Evolutionary conservation across 2,113 vertebrate species (phyloP).

Genomic region (Dromiciops gliroides): DNA sequence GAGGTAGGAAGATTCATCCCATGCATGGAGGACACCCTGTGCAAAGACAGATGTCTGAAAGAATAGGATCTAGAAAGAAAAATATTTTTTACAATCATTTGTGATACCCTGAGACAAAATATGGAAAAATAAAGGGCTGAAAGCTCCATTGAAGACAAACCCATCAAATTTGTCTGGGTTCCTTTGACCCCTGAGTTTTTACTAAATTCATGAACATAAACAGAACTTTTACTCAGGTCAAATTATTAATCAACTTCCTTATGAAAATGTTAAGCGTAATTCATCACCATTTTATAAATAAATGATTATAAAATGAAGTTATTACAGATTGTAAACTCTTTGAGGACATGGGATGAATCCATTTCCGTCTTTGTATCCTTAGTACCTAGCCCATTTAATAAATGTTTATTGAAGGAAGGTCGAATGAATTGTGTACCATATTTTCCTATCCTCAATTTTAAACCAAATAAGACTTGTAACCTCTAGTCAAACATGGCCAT

Average conservation of each 20-base stretch:
- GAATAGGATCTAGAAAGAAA: too few relatives aligned
- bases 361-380: background rate
- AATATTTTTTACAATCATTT: too few relatives aligned
- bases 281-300: background rate
- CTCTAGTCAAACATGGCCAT: background rate
- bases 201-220: background rate
- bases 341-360: background rate
- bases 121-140: background rate
- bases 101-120: background rate
- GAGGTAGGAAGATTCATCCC: too few relatives aligned
- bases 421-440: background rate
- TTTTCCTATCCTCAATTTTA: background rate
- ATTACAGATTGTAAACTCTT: background rate
- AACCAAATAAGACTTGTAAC: background rate
- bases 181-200: background rate
- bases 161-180: background rate
- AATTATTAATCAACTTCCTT: background rate
- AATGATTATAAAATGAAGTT: background rate
- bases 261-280: background rate
- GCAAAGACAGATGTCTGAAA: too few relatives aligned
- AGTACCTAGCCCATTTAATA: background rate
- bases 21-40: too few relatives aligned
- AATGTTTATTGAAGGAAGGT: background rate
- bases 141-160: background rate
- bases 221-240: background rate